Percentiles rank a stretch among this genome's conserved stretches.
Evolutionary conservation across 2,113 vertebrate genomes (phyloP).

Genomic region (Dolichallabes microphthalmus): DNA sequence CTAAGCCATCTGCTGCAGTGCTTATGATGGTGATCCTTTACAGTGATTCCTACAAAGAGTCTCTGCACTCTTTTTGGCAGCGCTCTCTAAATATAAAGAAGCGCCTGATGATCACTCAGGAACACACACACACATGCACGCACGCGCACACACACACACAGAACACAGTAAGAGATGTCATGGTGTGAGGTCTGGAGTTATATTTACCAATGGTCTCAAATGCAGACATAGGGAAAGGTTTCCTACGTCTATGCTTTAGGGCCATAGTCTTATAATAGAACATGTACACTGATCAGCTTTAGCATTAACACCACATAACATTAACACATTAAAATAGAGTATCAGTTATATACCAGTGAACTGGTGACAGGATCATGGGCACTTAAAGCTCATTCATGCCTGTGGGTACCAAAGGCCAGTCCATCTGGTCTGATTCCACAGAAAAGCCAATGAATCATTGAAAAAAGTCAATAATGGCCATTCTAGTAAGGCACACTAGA

Average conservation of each 20-base stretch:
- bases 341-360: too few species aligned
- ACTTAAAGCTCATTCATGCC: too few species aligned
- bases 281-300: background rate
- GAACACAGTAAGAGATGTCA: background rate
- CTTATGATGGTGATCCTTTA: conserved; percentile 50
- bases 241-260: background rate
- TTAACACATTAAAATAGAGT: too few species aligned
- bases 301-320: too few species aligned
- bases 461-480: too few species aligned
- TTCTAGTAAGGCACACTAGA: too few species aligned
- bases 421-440: too few species aligned
- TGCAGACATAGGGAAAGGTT: background rate
- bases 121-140: background rate
- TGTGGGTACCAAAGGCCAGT: too few species aligned
- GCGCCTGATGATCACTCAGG: background rate
- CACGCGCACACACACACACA: background rate
- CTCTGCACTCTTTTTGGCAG: conserved; percentile 23
- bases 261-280: background rate
- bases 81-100: conserved; percentile 17
- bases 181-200: conserved; percentile 18
- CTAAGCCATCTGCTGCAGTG: conserved; percentile 60
- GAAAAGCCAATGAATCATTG: too few species aligned
- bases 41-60: conserved; percentile 29
- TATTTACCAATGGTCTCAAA: conserved; percentile 3
- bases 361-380: too few species aligned